Conservation (phyloP, 2,113 vertebrate species). For the Petromus typicus region DNA sequence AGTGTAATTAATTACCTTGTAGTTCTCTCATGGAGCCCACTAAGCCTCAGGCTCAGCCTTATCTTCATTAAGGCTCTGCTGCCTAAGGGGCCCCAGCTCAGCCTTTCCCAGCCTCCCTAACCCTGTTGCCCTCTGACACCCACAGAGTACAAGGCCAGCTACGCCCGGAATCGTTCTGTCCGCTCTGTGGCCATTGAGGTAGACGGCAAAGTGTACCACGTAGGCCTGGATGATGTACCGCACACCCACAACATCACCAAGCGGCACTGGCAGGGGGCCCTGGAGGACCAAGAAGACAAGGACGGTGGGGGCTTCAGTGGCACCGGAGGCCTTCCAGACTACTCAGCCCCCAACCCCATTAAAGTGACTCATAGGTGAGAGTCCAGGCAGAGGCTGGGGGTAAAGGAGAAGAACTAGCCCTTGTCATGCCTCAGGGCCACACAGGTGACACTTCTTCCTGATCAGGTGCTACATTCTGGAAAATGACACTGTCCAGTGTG, state of each 20-base stretch:
- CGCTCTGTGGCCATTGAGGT: constrained; percentile 91
- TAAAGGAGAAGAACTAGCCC: not conserved
- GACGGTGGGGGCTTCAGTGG: constrained; percentile 93
- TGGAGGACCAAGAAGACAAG: constrained; percentile 85
- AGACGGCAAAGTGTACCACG: constrained; percentile 87
- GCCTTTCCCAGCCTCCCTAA: not conserved
- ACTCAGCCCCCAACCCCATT: constrained; percentile 89
- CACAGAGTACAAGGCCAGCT: constrained; percentile 91
- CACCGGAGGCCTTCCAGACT: constrained; percentile 87
- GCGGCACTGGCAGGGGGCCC: constrained; percentile 69
- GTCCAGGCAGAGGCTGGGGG: not conserved
- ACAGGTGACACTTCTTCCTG: not conserved
- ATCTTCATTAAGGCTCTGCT: not conserved
- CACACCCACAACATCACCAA: constrained; percentile 89
- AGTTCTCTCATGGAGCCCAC: not conserved
- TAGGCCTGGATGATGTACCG: constrained; percentile 88
- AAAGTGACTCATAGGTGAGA: constrained; percentile 96
- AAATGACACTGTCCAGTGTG: constrained; percentile 96
- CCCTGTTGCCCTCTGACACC: not conserved
- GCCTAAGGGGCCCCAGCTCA: not conserved
- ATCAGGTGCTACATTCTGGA: constrained; percentile 96
- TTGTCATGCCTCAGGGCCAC: not conserved
- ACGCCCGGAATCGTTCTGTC: constrained; percentile 89
- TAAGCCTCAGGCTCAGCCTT: not conserved
- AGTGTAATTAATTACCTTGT: not conserved